phyloP scores from a whole-genome alignment of 1,140 invertebrate species.

The Pissodes strobi region DNA sequence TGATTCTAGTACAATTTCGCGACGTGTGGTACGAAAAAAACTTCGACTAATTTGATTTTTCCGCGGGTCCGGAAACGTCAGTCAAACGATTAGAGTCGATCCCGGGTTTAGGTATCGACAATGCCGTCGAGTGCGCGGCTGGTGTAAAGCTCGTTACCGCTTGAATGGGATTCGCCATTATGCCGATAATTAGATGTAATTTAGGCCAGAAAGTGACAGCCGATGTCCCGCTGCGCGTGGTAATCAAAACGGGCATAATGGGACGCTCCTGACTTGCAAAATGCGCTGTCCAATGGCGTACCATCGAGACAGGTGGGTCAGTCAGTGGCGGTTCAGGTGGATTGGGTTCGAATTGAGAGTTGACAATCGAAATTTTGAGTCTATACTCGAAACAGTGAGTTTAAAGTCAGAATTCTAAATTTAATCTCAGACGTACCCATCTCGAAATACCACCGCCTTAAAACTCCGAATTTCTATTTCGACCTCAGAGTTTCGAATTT shows the following conservation, averaged over 20 bases:
- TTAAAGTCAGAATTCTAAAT: neutral
- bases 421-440: too few species aligned
- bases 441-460: too few species aligned
- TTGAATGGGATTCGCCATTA: constrained; percentile 23
- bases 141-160: constrained; percentile 24
- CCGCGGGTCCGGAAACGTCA: constrained; percentile 8
- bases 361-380: too few species aligned
- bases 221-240: constrained; percentile 15
- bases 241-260: constrained; percentile 32
- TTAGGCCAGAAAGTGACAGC: constrained; percentile 30
- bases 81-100: constrained; percentile 11
- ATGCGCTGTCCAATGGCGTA: neutral
- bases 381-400: neutral
- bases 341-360: too few species aligned
- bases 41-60: neutral
- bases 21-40: too few species aligned
- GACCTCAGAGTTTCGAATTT: too few species aligned
- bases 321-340: too few species aligned
- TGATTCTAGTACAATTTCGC: too few species aligned
- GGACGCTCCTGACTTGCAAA: constrained; percentile 31
- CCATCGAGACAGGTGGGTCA: neutral
- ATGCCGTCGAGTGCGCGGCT: too few species aligned
- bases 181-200: constrained; percentile 31
- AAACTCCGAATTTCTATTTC: too few species aligned
- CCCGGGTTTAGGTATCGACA: constrained; percentile 16